Evolutionary conservation across 2,113 vertebrate genomes (phyloP), one percentile per base, ranked within the genome.

Genomic region (Etia nguti): DNA sequence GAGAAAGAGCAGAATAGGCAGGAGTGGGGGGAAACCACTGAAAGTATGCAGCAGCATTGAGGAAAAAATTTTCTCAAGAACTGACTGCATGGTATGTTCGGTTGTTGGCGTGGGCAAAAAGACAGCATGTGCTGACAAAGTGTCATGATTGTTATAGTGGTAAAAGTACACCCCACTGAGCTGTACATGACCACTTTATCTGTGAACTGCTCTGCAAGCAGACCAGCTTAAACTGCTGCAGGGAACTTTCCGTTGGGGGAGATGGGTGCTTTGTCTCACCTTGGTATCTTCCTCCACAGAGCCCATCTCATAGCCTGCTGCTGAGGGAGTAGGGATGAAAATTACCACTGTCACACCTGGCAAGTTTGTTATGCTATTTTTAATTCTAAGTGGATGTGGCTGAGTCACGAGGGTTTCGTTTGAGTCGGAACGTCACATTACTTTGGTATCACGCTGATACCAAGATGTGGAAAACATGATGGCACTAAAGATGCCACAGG

Each of bases 281-380:
- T 77, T 50, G 54, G 46, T 41, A 62, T 88, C 77, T 59, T 12
- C 43, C 31, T 2, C 59, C 50, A 75, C 75, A 83, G 3, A 85
- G 82, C 60, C 43, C 54, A 36, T 88, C 34, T 82, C 24, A 54
- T 38, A 62, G 68, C 91, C 93, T 91, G 90, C 91, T 91, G 92
- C 81, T 93, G 81, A 77, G 92, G 88, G 79, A 92, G 79, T n/a
- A 85, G 86, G 90, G 77, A 84, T 85, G 90, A 92, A 89, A 94
- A 95, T 93, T 68, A 91, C 87, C 91, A 90, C 85, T 89, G 94
- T 93, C 92, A 84, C 94, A 95, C 91, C 90, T 94, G 50, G 9
- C 46, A 73, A 79, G 68, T 82, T 79, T 83, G 84, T 87, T 81
- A 60, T 79, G 81, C 90, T 88, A 90, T 90, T 81, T 91, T 81